Base-by-base conservation (phyloP, 2,797 vertebrate genomes). In the Alfaro cultratus region DNA sequence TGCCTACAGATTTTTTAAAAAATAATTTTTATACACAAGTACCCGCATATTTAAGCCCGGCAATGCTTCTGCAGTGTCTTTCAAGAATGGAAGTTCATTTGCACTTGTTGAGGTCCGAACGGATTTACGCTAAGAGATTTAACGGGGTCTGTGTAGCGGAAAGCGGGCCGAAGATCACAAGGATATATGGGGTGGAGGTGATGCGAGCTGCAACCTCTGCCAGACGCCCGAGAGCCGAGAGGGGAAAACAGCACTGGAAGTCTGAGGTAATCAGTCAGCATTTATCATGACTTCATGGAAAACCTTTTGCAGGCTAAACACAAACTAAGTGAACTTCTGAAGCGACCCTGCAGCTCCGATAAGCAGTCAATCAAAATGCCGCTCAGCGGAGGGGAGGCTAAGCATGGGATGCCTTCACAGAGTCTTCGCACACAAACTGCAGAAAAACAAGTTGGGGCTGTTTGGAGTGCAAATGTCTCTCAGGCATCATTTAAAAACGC, bases 361-460 rank as follows among this genome's bases (percentile, higher is more conserved):
- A 11, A 81, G 79, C 76, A 80, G 47, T 86, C 85, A 83, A 85
- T 91, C 90, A 83, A 76, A 84, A 47, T 41, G 64, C 73, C 71
- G 46, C 74, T 71, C 73, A 46, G 70, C 80, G 74, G 76, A 77
- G 78, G 57, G 78, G 55, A 75, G 78, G n/a, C 21, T 29, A 71
- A 83, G 55, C 5, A 39, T 75, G 82, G 78, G 80, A 64, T 18
- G 57, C 78, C 84, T 82, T 79, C 80, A 68, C 83, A 15, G 18
- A 82, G 83, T 74, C 34, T 85, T 82, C 21, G 76, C 11, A 75
- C 46, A 13, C 57, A 41, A 57, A 79, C 76, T 2, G 23, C 70
- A 87, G 78, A 83, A 87, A 92, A 88, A 90, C 76, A 85, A 83
- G 75, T 62, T 83, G 5, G n/a, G 74, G 85, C 82, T 86, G 80